Evolutionary conservation across 2,888 invertebrate species (phyloP), one percentile per base, ranked within the genome.

Genomic region (Drosophila neutralis): DNA sequence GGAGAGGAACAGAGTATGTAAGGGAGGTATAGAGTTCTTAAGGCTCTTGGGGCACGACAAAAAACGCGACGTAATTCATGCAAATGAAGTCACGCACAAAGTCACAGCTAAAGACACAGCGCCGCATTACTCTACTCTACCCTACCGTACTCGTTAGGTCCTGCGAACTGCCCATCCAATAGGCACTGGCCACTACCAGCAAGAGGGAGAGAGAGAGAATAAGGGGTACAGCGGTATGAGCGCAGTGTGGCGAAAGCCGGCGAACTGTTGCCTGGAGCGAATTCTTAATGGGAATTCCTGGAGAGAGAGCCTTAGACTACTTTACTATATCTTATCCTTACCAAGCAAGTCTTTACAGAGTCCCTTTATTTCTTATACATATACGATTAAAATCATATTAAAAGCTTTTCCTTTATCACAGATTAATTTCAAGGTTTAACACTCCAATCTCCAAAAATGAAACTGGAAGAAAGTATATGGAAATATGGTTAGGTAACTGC

Each of bases 61-160:
- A 52, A 76, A 77, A 75, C 49, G 80, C 80, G 75, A 80, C 84
- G 80, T 87, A 90, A 87, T 87, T 90, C 87, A 90, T 91, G 91
- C 86, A 91, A 91, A 91, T 89, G 73, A 82, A 91, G 91, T 91
- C 90, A 90, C 90, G 90, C 91, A 91, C 45, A 91, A 61, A 38
- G 40, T 89, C 57, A 42, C 36, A 38, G 56, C 63, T 56, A 53
- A n/a, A 33, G 21, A 33, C n/a, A 64, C 35, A 52, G 27, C 15
- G 49, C 27, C 52, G 33, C 52, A 21, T 33, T 21, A 8, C 29
- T 40, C 29, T 29, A 7, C 56, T 10, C 24, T 36, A 18, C 21
- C 8, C 10, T 15, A 10, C 45, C 45, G 40, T 45, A 21, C 24
- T 24, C 15, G 21, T 1, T 4, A 8, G 52, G 31, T 33, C 27